These are phyloP conservation scores for Prionailurus viverrinus DNA, from an alignment of 2,113 vertebrate genomes.

Conservation along the genomic window DNA sequence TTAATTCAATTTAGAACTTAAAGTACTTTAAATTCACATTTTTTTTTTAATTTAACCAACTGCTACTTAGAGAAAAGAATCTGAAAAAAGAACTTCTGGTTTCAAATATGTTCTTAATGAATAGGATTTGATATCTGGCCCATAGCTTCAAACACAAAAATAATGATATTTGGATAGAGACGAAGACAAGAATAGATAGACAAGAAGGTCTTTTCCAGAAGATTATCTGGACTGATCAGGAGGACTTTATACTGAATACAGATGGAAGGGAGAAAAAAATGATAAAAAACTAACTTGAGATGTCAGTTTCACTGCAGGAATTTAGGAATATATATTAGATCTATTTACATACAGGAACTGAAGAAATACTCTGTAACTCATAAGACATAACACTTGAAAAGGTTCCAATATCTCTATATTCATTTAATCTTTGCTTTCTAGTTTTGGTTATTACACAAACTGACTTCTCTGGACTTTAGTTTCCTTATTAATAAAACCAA, in stretches of 20 bases:
- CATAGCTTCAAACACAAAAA: background rate
- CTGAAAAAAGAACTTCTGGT: background rate
- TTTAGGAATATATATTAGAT: background rate
- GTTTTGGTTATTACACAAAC: background rate
- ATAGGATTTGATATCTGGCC: background rate
- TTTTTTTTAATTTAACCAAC: background rate
- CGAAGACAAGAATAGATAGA: background rate
- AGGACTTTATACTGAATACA: background rate
- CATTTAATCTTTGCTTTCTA: conserved; percentile 1
- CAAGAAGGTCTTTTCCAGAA: background rate
- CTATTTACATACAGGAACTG: background rate
- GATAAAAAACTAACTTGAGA: background rate
- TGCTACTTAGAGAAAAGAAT: background rate
- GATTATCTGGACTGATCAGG: background rate
- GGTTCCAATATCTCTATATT: background rate
- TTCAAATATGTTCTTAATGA: conserved; percentile 42
- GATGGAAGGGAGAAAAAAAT: background rate
- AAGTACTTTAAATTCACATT: conserved; percentile 11
- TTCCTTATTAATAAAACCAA: background rate
- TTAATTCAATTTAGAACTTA: conserved; percentile 37
- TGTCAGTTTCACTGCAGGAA: background rate
- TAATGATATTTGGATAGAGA: background rate
- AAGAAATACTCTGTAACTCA: background rate
- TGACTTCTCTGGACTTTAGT: background rate
- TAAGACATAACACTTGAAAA: background rate